Base-by-base conservation (phyloP, 1,140 invertebrate genomes). In the Acyrthosiphon pisum region DNA sequence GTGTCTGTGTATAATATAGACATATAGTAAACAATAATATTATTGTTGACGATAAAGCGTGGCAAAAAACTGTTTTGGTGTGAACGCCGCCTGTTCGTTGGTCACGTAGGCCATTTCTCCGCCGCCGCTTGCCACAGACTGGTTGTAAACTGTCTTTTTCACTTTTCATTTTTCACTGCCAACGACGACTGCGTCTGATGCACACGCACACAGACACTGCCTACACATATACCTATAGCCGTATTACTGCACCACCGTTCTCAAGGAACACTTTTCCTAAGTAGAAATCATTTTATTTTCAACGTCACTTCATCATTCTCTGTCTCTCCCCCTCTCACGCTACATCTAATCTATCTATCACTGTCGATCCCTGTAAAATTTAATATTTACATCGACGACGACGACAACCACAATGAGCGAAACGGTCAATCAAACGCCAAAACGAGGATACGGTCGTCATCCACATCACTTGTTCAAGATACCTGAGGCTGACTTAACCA, bases 71-170 rank as follows among this genome's bases (percentile, higher is more conserved):
- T 18, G 18, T 50, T 50, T 20, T 18, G 1, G 84, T 87, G 46
- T 87, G 6, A 91, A 91, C 90, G 90, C 14, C 44, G 60, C 90
- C 41, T 76, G 46, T 26, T 30, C n/a, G 46, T 18, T 22, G 6
- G 90, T 91, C 90, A 91, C 90, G 90, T 91, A 91, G 60, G 44
- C 90, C 90, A 91, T 2, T 30, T 60, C 56, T 20, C 4, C 53
- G 26, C 23, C 26, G 26, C 56, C 56, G 44, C 6, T 44, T n/a
- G 41, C 22, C 60, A 8, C 41, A 41, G 68, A n/a, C n/a, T n/a
- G 6, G 35, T 22, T 26, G 56, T 30, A 8, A 7, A 9, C 60
- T 6, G n/a, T 83, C n/a, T n/a, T 91, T 91, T 76, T 46, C 37
- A 53, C 48, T 50, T 48, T 3, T 20, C 48, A 50, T 0, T 50